phyloP scores from a whole-genome alignment of 2,113 vertebrate species.

The Thamnophis sirtalis region DNA sequence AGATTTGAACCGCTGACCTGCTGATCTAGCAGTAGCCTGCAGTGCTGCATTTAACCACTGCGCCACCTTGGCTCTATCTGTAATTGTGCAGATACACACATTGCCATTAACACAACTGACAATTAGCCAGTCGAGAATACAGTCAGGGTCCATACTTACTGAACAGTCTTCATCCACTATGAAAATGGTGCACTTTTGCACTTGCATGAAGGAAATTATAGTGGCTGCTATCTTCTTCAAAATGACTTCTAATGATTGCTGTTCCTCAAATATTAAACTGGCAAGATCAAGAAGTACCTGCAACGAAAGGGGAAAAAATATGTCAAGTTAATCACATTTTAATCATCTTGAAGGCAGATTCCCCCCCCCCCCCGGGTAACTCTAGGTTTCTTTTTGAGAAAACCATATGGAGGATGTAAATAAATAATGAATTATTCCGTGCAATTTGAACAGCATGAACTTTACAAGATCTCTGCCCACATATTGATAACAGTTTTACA shows the following conservation, averaged over 20 bases:
- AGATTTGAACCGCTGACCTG: too few relatives aligned
- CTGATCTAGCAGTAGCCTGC: too few relatives aligned
- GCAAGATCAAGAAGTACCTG: slow-evolving; percentile 94
- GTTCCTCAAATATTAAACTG: slow-evolving; percentile 96
- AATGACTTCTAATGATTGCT: slow-evolving; percentile 91
- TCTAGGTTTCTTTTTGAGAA: background rate
- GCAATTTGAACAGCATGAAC: background rate
- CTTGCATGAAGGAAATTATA: slow-evolving; percentile 97
- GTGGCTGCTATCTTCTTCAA: slow-evolving; percentile 93
- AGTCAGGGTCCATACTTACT: slow-evolving; percentile 69
- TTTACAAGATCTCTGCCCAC: background rate
- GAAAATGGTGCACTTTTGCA: slow-evolving; percentile 91
- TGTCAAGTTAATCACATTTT: background rate
- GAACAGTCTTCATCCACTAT: slow-evolving; percentile 85
- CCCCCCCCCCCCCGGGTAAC: background rate
- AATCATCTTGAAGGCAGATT: background rate
- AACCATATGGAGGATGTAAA: background rate
- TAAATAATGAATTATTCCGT: background rate
- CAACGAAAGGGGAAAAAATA: background rate
- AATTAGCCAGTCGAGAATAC: background rate
- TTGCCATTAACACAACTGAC: background rate
- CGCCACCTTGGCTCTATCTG: too few relatives aligned
- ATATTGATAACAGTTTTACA: background rate
- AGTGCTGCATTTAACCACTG: too few relatives aligned
- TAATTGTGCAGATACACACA: background rate